Conservation (phyloP, 2,888 invertebrate species). For the Argyresthia albistria region DNA sequence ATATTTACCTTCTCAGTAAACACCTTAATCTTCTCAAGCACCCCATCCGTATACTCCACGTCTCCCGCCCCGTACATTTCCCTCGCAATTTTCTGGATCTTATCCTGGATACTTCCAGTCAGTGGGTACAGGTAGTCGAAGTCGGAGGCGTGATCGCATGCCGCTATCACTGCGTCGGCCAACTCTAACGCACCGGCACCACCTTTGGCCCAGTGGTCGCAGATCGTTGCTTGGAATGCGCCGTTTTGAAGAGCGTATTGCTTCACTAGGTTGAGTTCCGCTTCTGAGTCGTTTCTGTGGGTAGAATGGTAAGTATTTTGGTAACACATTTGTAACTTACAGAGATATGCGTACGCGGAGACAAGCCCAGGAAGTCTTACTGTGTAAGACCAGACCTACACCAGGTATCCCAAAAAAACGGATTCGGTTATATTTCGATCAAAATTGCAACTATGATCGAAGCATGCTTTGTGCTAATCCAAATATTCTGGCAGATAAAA, state of each 20-base stretch:
- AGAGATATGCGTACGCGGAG: too few relatives aligned
- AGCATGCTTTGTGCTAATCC: too few relatives aligned
- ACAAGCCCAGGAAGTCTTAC: too few relatives aligned
- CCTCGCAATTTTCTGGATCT: conserved; percentile 89
- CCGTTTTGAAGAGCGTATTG: conserved; percentile 82
- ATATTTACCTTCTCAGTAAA: conserved; percentile 80
- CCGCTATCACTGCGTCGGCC: conserved; percentile 89
- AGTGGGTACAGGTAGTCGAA: conserved; percentile 82
- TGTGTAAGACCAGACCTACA: too few relatives aligned
- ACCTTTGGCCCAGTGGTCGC: conserved; percentile 92
- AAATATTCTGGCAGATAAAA: too few relatives aligned
- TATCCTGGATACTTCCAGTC: conserved; percentile 82
- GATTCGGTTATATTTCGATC: too few relatives aligned
- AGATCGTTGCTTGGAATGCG: conserved; percentile 89
- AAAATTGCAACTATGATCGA: too few relatives aligned
- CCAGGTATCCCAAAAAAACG: too few relatives aligned
- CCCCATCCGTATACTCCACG: conserved; percentile 82
- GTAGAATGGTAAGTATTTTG: not conserved
- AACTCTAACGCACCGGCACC: conserved; percentile 89
- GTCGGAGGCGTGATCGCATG: conserved; percentile 75
- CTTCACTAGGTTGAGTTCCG: conserved; percentile 86
- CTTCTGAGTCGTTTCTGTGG: conserved; percentile 84
- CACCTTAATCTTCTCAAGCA: conserved; percentile 77
- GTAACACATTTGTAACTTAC: not conserved
- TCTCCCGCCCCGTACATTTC: conserved; percentile 97